A percentile compares a stretch with the other conserved stretches of the same genome.
phyloP scores from a whole-genome alignment of 2,797 vertebrate species.

The Balearica regulorum region DNA sequence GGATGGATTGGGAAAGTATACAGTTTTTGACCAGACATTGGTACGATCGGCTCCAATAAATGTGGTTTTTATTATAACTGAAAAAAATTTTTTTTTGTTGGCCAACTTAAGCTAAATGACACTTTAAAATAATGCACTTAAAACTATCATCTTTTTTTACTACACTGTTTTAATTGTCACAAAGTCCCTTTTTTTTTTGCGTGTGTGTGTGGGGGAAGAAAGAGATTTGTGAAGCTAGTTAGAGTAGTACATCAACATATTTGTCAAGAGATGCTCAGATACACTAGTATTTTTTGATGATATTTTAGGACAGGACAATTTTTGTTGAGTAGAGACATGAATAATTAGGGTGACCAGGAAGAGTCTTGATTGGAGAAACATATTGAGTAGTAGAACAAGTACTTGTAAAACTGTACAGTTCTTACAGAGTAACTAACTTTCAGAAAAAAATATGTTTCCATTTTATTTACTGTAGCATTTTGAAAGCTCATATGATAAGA shows the following conservation, averaged over 20 bases:
- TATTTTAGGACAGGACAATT: constrained; percentile 15
- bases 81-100: constrained; percentile 82
- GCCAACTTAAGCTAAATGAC: constrained; percentile 85
- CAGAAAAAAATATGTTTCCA: background rate
- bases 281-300: constrained; percentile 33
- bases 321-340: constrained; percentile 52
- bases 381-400: constrained; percentile 39
- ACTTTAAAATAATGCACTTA: constrained; percentile 74
- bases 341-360: background rate
- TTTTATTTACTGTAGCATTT: constrained; percentile 57
- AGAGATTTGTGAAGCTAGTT: constrained; percentile 23
- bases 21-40: constrained; percentile 99
- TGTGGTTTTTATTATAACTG: constrained; percentile 98
- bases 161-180: constrained; percentile 73
- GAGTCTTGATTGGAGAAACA: constrained; percentile 15
- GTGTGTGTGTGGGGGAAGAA: background rate
- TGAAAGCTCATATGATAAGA: background rate
- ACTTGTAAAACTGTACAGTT: constrained; percentile 52
- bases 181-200: constrained; percentile 42
- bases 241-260: background rate
- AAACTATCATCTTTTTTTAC: constrained; percentile 70
- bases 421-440: constrained; percentile 8
- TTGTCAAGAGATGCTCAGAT: constrained; percentile 12
- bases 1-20: constrained; percentile 99
- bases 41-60: constrained; percentile 99